Base-by-base conservation (phyloP, 1,140 invertebrate genomes). In the Drosophila ficusphila region DNA sequence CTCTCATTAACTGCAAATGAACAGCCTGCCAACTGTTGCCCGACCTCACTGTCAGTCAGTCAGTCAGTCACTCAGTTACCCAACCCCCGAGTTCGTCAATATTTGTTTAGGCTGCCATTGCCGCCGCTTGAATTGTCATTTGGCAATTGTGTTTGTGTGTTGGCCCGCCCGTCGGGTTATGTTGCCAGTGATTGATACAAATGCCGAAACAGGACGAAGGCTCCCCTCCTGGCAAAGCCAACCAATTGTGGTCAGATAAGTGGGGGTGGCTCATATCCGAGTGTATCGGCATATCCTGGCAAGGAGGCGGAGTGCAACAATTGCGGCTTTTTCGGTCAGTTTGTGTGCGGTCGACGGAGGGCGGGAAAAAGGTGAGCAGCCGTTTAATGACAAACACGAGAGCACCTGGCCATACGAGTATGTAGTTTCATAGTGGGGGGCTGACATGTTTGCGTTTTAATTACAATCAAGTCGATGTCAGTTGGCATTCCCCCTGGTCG, bases 151-250 rank as follows among this genome's bases (percentile, higher is more conserved):
- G 79, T 57, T 76, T 49, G 42, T 25, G 42, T 46, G n/a, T 34
- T 14, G 54, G 52, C 18, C 44, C 46, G 27, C 49, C 48, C 46
- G 23, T 31, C 11, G 46, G 46, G 36, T 58, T 52, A 33, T 62
- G 57, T 52, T 70, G 69, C 54, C 70, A 67, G 75, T 85, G 79
- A 85, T 85, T 85, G 79, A 85, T 85, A 86, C 81, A 85, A 88
- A 74, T 69, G 53, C 46, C 49, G 38, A 8, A 47, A 27, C 54
- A 34, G 41, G 29, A 46, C 51, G 25, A 46, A 41, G 33, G 16
- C 34, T 18, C 25, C 48, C 18, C 7, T 3, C 33, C 44, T 4
- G n/a, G 2, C 7, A 9, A 44, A 33, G 39, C 54, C 62, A 54
- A 38, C 53, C 73, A 81, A 88, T 88, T 88, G 82, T 60, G 82